These are phyloP conservation scores for Perodicticus potto DNA, from an alignment of 2,797 vertebrate genomes.

Conservation along the genomic window DNA sequence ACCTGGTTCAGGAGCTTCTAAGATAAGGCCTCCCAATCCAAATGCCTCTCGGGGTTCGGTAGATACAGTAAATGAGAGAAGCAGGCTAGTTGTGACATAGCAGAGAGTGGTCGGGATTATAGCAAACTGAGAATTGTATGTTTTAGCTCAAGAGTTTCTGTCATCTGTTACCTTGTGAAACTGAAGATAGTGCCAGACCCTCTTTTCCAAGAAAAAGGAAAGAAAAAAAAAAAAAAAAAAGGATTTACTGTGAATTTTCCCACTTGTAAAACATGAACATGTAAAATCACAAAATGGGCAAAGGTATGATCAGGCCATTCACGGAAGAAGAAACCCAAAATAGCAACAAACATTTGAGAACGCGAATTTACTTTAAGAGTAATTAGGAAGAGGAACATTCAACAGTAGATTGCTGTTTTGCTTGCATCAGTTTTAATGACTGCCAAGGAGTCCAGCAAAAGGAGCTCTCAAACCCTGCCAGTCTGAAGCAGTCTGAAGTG, in stretches of 20 bases:
- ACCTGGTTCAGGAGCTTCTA: background rate
- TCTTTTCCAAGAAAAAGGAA: constrained; percentile 21
- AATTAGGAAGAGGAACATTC: background rate
- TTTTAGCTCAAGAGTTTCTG: background rate
- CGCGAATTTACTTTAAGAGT: background rate
- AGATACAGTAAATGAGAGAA: background rate
- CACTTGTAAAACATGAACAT: background rate
- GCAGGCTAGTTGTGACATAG: background rate
- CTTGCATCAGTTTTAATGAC: background rate
- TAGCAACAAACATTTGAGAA: background rate
- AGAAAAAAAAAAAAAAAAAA: background rate
- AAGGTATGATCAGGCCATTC: background rate
- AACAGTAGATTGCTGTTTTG: background rate
- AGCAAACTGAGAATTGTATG: background rate
- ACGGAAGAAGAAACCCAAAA: constrained; percentile 13
- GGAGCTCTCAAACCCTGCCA: background rate
- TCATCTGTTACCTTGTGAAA: background rate
- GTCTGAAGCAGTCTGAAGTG: background rate
- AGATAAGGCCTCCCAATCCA: background rate
- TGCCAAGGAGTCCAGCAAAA: background rate
- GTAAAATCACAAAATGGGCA: background rate
- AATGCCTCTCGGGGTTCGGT: background rate
- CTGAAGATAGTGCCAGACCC: background rate
- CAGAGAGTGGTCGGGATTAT: background rate
- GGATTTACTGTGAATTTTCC: constrained; percentile 29